Conservation (phyloP, 2,113 vertebrate species). For the Heteronetta atricapilla region DNA sequence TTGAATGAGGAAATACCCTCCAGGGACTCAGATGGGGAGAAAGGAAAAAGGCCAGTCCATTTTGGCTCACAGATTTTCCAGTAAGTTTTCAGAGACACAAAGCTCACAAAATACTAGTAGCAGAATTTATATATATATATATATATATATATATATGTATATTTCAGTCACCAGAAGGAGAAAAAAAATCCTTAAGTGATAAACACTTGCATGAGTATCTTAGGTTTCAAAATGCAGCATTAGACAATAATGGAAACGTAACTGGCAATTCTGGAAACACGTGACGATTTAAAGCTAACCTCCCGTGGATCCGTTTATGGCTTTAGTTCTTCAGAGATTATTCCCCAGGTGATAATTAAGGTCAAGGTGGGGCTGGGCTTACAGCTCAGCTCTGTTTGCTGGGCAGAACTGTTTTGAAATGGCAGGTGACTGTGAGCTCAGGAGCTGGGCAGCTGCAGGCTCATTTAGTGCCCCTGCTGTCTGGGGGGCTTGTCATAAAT, state of each 20-base stretch:
- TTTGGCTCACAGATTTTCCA: neutral
- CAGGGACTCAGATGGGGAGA: neutral
- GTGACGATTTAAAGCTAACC: neutral
- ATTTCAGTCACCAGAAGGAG: neutral
- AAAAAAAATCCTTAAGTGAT: neutral
- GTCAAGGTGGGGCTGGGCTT: conserved; percentile 34
- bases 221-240: neutral
- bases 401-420: neutral
- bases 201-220: neutral
- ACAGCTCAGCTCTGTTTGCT: neutral
- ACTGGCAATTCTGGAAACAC: neutral
- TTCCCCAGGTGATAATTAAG: conserved; percentile 40
- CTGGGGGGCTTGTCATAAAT: neutral
- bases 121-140: neutral
- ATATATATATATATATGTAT: too few relatives aligned
- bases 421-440: neutral
- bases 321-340: conserved; percentile 35
- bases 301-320: neutral
- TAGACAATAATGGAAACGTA: neutral
- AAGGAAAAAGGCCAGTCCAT: neutral
- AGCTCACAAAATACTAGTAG: neutral
- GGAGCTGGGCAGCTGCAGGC: neutral
- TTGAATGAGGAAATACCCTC: neutral
- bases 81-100: neutral
- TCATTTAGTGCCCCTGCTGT: neutral